Conservation (phyloP, 1,140 invertebrate genomes). For the Anagrus nilaparvatae region DNA sequence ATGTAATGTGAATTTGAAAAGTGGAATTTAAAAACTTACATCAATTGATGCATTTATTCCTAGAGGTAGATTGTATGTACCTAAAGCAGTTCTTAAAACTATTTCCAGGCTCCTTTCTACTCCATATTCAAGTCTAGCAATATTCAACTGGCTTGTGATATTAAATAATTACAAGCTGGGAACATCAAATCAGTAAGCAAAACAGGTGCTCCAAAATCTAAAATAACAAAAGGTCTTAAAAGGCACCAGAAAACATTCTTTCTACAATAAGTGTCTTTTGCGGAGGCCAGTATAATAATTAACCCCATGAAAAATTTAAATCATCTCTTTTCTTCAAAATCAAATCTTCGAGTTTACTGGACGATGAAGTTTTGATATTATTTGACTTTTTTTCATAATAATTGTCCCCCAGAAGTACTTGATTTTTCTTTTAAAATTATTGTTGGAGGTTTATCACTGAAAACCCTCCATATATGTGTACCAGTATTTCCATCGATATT, state of each 20-base stretch:
- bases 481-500: conserved; percentile 32
- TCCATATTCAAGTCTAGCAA: conserved; percentile 66
- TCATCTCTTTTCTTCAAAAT: conserved; percentile 36
- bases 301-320: conserved; percentile 55
- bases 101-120: conserved; percentile 64
- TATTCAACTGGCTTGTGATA: conserved; percentile 70
- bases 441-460: conserved; percentile 29
- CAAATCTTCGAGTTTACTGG: conserved; percentile 32
- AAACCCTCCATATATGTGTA: conserved; percentile 28
- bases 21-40: no score
- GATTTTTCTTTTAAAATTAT: conserved; percentile 35
- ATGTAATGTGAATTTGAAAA: no score
- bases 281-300: conserved; percentile 62
- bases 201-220: conserved; percentile 81
- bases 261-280: conserved; percentile 85
- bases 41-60: conserved; percentile 44
- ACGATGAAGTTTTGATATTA: conserved; percentile 23
- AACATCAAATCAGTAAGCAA: conserved; percentile 81
- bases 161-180: conserved; percentile 74
- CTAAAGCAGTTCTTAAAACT: conserved; percentile 51
- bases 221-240: conserved; percentile 72
- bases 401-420: conserved; percentile 21
- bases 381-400: no score
- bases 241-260: conserved; percentile 84
- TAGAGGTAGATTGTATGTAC: conserved; percentile 47